phyloP scores from a whole-genome alignment of 2,888 invertebrate genomes.

The Parapristionchus giblindavisi region DNA sequence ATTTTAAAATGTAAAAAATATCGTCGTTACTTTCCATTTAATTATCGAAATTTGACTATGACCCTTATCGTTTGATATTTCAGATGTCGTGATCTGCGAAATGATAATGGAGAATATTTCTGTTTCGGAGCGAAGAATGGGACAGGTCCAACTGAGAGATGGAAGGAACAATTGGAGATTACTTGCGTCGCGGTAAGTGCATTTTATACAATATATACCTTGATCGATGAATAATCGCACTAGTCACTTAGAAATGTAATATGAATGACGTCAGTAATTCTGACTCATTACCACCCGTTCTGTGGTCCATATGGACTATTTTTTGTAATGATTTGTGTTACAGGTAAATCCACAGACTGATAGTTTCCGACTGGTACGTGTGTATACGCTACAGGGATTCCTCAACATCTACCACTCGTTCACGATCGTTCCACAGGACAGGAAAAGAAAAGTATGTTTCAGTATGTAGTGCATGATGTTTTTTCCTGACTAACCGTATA shows the following conservation, averaged over 20 bases:
- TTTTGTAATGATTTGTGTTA: background rate
- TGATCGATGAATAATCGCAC: no score
- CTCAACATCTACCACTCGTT: conserved; percentile 33
- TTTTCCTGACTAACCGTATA: no score
- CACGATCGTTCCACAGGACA: conserved; percentile 6
- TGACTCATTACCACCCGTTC: background rate
- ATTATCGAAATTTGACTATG: no score
- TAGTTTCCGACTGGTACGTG: background rate
- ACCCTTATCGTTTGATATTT: background rate
- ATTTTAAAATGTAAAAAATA: no score
- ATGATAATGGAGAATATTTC: conserved; percentile 22
- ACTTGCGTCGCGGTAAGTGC: conserved; percentile 24
- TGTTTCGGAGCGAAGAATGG: background rate
- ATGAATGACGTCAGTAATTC: no score
- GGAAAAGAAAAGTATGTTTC: no score
- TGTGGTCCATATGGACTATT: background rate
- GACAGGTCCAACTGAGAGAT: background rate
- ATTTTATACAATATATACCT: background rate
- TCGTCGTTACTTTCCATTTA: no score
- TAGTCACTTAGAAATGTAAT: no score
- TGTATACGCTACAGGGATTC: background rate
- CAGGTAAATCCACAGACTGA: conserved; percentile 13
- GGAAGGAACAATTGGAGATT: conserved; percentile 20
- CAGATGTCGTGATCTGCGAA: conserved; percentile 28
- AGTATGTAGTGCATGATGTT: no score